phyloP scores from a whole-genome alignment of 2,113 vertebrate species.

The Fulmarus glacialis region DNA sequence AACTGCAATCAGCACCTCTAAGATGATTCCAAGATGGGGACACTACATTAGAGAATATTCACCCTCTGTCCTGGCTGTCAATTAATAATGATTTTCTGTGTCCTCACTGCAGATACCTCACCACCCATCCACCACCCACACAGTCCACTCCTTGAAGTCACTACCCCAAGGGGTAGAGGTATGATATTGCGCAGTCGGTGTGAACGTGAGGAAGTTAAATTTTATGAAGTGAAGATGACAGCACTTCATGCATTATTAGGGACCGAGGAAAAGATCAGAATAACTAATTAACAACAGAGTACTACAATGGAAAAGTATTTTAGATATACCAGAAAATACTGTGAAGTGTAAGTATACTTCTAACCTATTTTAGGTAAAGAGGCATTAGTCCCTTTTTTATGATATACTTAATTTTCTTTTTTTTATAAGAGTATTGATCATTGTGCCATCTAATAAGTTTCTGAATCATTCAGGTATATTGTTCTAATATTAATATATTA shows the following conservation, averaged over 20 bases:
- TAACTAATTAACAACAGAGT: not conserved
- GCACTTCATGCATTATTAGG: not conserved
- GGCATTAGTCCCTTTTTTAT: not conserved
- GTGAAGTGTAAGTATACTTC: not conserved
- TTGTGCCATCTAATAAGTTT: not conserved
- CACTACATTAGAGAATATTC: not conserved
- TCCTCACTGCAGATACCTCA: not conserved
- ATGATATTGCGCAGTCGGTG: not conserved
- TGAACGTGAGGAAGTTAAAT: not conserved
- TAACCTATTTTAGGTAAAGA: not conserved
- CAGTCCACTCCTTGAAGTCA: not conserved
- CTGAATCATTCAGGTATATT: not conserved
- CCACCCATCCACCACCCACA: not conserved
- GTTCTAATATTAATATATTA: conserved; percentile 2
- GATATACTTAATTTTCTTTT: not conserved
- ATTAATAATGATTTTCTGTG: not conserved
- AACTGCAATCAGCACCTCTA: not conserved
- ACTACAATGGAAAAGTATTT: not conserved
- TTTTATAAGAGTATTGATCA: not conserved
- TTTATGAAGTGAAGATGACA: not conserved
- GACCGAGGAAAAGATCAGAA: not conserved
- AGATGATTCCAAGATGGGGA: not conserved
- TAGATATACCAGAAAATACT: not conserved
- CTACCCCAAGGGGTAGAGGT: not conserved
- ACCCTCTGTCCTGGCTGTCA: too few species aligned